phyloP scores from a whole-genome alignment of 2,888 invertebrate genomes.

The Acleris sparsana region DNA sequence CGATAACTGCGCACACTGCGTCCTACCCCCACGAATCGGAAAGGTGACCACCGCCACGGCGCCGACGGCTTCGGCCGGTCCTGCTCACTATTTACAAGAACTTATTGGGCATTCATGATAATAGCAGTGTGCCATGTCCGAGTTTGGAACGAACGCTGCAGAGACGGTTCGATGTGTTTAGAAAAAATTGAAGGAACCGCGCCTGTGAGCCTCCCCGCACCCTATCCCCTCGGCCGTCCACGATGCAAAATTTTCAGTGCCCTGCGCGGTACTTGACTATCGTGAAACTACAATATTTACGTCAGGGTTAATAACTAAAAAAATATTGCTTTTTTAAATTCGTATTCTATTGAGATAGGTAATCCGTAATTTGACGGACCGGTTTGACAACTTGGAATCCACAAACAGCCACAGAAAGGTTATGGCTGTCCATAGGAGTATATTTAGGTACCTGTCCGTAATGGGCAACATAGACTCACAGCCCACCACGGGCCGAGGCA shows the following conservation, averaged over 20 bases:
- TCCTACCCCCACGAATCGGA: conserved; percentile 38
- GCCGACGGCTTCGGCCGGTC: conserved; percentile 5
- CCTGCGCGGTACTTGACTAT: conserved; percentile 61
- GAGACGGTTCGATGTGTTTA: conserved; percentile 52
- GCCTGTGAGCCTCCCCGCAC: conserved; percentile 47
- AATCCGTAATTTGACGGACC: too few species aligned
- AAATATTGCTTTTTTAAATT: conserved; percentile 11
- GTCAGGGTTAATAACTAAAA: too few species aligned
- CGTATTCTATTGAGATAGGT: conserved; percentile 45
- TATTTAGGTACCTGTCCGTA: too few species aligned
- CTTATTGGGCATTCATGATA: conserved; percentile 7
- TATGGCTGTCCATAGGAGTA: too few species aligned
- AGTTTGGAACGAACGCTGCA: conserved; percentile 38
- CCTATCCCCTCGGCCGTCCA: conserved; percentile 55
- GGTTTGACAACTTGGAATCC: too few species aligned
- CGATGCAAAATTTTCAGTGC: conserved; percentile 71
- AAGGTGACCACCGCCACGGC: conserved; percentile 17
- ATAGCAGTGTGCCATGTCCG: conserved; percentile 37
- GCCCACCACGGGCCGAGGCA: too few species aligned
- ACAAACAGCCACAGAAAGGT: too few species aligned
- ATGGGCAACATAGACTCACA: too few species aligned
- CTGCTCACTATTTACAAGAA: conserved; percentile 6
- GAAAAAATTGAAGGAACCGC: conserved; percentile 60
- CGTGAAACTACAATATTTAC: conserved; percentile 44
- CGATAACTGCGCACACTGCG: conserved; percentile 42